A percentile compares a stretch with the other conserved stretches of the same genome.
These are phyloP conservation scores for Coranthus polyacanthus DNA, from an alignment of 2,797 vertebrate genomes.

Conservation along the genomic window DNA sequence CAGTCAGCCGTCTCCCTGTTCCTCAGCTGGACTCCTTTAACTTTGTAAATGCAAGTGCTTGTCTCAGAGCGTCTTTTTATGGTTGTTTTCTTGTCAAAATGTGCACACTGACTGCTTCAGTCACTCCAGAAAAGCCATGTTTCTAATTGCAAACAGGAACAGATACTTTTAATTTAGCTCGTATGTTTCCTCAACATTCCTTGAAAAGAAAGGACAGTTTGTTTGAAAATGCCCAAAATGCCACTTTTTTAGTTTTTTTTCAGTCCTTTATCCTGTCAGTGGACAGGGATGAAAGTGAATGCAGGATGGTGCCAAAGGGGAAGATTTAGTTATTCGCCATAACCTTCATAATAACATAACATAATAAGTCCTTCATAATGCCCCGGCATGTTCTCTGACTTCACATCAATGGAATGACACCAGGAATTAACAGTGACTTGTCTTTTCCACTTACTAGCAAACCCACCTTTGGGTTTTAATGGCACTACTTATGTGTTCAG, in stretches of 20 bases:
- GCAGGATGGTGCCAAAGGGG: constrained; percentile 33
- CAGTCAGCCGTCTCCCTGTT: constrained; percentile 9
- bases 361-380: constrained; percentile 67
- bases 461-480: constrained; percentile 63
- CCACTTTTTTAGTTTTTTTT: constrained; percentile 31
- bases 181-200: constrained; percentile 42
- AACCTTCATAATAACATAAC: constrained; percentile 60
- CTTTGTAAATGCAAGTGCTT: constrained; percentile 30
- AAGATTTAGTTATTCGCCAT: constrained; percentile 58
- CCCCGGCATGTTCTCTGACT: constrained; percentile 61
- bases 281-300: constrained; percentile 29
- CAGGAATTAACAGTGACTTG: constrained; percentile 69
- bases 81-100: constrained; percentile 47
- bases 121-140: constrained; percentile 31
- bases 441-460: constrained; percentile 75
- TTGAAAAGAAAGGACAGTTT: constrained; percentile 43
- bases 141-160: constrained; percentile 38
- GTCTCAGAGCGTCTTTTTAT: constrained; percentile 37
- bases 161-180: constrained; percentile 36
- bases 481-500: constrained; percentile 62
- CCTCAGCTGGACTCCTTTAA: constrained; percentile 39
- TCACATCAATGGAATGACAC: constrained; percentile 63
- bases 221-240: constrained; percentile 40
- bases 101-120: constrained; percentile 21
- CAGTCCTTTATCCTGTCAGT: constrained; percentile 28